Evolutionary conservation across 2,888 invertebrate genomes (phyloP), one percentile per base, ranked within the genome.

Genomic region (Himalopsyche japonica): DNA sequence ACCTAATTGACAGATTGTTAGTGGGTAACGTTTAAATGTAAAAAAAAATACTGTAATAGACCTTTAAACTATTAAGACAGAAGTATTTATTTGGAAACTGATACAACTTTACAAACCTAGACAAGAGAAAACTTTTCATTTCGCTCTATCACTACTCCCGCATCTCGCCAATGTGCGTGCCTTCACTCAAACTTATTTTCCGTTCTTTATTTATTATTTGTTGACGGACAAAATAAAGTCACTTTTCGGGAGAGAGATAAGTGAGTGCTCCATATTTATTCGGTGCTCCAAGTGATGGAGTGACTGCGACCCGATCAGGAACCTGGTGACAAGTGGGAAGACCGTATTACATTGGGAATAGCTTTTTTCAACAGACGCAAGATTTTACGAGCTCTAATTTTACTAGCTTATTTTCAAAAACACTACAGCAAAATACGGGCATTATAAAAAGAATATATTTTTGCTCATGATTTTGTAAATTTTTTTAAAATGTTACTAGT

Each of bases 251-350:
- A 64, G 81, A 34, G 82, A 81, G 83, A 81, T 85, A 85, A 85
- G 81, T 85, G 80, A 81, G 81, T 83, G 83, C 83, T 81, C 83
- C 83, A 83, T 85, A 79, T 85, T 85, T 85, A 79, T 85, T 81
- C 78, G 85, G 85, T 76, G 82, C 80, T 82, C 37, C 82, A 78
- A 37, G 82, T 49, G 78, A 77, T 24, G 76, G 43, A 43, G 37
- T 64, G 34, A 76, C 18, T 30, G 76, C 34, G 34, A 76, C 76
- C 57, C 57, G 57, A 57, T 57, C 57, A 20, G 57, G 57, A 57
- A 57, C 57, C 15, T 79, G 43, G 80, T 47, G 82, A 82, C 79
- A 79, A 79, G 82, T 82, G 82, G 43, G 10, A 49, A 77, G 70
- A 10, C 79, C 30, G 27, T 82, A 76, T 79, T 79, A 82, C 82